Evolutionary conservation across 2,888 invertebrate species (phyloP), one percentile per base, ranked within the genome.

Genomic region (Thalpophila matura): DNA sequence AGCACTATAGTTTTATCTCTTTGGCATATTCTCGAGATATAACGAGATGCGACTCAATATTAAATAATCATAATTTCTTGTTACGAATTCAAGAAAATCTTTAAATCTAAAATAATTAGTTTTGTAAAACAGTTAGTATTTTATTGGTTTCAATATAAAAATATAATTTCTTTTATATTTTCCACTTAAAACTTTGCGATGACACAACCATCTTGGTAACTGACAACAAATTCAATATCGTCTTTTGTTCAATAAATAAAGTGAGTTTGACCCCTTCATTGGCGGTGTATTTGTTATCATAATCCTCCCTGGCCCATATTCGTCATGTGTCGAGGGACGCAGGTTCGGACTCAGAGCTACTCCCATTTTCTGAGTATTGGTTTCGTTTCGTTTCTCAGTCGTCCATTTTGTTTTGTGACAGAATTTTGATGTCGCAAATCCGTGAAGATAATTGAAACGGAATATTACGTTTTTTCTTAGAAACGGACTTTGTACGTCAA

Each of bases 381-480:
- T 83, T 83, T 81, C 78, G 29, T 83, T 83, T 81, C 78, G 29
- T 62, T 62, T 74, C 72, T 78, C 72, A 66, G 71, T 71, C 72
- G 72, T 79, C 74, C n/a, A 75, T 77, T 69, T 75, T 69, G 71
- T 81, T 77, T 81, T 83, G 70, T 84, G 83, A 81, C 79, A 81
- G 81, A 72, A 83, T 77, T 77, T 77, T 72, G 73, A 70, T 77
- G 75, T 81, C 74, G 74, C 81, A 85, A 86, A 86, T 86, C 86
- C 85, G 68, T 84, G 75, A 84, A 86, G 81, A 87, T 87, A 89
- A 89, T 87, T 88, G 88, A 86, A 88, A 83, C 56, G 65, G 78
- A 84, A 83, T 84, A 83, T 85, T 82, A 83, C 74, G 76, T 84
- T 84, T 85, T n/a, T 86, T 78, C 77, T 71, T 80, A 54, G 60